Evolutionary conservation across 2,888 invertebrate genomes (phyloP).

Genomic region (Metopia argyrocephala): DNA sequence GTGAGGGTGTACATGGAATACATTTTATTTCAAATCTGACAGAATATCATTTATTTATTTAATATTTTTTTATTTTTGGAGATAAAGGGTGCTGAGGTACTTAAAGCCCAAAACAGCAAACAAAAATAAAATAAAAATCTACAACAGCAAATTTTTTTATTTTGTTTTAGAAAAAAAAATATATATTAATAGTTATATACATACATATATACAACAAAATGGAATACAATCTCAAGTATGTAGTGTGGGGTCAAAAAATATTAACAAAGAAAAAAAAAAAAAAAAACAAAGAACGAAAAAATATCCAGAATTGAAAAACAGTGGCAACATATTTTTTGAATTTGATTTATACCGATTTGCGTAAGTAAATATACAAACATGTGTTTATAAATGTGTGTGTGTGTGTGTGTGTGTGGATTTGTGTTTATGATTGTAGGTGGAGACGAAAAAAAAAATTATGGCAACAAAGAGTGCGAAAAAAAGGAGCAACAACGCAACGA

Average conservation of each 20-base stretch:
- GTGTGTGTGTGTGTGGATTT: neutral
- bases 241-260: neutral
- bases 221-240: slow-evolving; percentile 1
- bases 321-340: slow-evolving; percentile 54
- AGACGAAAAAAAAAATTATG: slow-evolving; percentile 1
- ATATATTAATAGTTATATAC: too few relatives aligned
- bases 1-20: slow-evolving; percentile 16
- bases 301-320: neutral
- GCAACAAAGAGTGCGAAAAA: neutral
- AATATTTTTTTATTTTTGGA: slow-evolving; percentile 11
- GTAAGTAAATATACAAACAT: slow-evolving; percentile 28
- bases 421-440: too few relatives aligned
- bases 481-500: neutral
- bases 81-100: slow-evolving; percentile 33
- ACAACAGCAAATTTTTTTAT: neutral
- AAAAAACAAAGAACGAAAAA: neutral
- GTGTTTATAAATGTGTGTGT: neutral
- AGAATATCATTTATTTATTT: slow-evolving; percentile 37
- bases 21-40: slow-evolving; percentile 33
- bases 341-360: slow-evolving; percentile 56
- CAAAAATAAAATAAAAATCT: neutral
- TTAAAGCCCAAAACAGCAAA: slow-evolving; percentile 18
- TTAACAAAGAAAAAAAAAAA: slow-evolving; percentile 5
- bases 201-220: too few relatives aligned
- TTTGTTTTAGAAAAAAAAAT: neutral